Evolutionary conservation across 2,113 vertebrate species (phyloP).

Genomic region (Aegotheles bennettii): DNA sequence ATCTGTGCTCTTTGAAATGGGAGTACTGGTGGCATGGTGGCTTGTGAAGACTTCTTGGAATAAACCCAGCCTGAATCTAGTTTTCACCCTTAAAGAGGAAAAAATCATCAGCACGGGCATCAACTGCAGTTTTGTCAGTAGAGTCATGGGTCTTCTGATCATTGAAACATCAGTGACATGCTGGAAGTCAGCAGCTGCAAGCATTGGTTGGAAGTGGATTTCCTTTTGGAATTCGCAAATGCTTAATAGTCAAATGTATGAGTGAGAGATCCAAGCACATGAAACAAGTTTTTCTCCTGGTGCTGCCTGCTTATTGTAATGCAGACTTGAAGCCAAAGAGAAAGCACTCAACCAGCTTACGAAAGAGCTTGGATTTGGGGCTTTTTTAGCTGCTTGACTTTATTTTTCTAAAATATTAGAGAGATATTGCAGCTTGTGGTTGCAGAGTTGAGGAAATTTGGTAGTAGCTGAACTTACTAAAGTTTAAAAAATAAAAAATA

Average conservation of each 20-base stretch:
- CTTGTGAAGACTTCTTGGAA: not conserved
- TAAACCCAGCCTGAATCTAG: not conserved
- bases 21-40: not conserved
- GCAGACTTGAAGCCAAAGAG: not conserved
- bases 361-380: not conserved
- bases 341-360: not conserved
- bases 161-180: rapidly evolving
- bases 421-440: not conserved
- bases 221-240: not conserved
- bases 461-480: not conserved
- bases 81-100: not conserved
- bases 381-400: not conserved
- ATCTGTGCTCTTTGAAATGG: not conserved
- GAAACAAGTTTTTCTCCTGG: not conserved
- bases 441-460: not conserved
- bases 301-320: not conserved
- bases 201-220: not conserved
- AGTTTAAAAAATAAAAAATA: not conserved
- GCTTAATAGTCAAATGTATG: not conserved
- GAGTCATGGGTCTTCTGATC: not conserved
- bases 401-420: not conserved
- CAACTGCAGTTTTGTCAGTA: not conserved
- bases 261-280: not conserved
- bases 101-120: not conserved
- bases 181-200: not conserved